These are phyloP conservation scores for Cyphomyrus discorhynchus DNA, from an alignment of 2,113 vertebrate genomes.

Conservation along the genomic window DNA sequence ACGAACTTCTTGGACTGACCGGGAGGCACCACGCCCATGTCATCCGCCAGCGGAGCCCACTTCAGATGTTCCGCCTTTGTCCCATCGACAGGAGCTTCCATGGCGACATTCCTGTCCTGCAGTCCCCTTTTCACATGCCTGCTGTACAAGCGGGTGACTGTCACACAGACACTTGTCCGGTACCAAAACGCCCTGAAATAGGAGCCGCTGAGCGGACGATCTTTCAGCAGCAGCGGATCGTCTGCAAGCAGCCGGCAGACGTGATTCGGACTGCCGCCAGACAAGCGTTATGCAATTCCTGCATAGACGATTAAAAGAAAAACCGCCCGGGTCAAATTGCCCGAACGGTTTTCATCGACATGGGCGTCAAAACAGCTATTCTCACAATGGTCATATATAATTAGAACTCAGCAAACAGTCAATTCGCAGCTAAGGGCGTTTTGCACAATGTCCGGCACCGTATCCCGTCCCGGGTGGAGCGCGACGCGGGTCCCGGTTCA, in stretches of 20 bases:
- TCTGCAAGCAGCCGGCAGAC: background rate
- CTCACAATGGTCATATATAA: background rate
- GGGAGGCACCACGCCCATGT: background rate
- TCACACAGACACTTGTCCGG: background rate
- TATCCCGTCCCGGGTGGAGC: background rate
- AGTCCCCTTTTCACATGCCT: background rate
- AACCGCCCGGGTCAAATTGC: background rate
- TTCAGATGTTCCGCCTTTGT: background rate
- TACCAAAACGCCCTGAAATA: background rate
- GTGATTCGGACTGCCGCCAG: background rate
- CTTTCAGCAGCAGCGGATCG: background rate
- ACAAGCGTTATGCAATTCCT: background rate
- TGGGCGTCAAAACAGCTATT: background rate
- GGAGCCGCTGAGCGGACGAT: background rate
- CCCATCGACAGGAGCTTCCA: background rate
- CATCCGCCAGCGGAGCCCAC: background rate
- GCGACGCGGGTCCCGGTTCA: background rate
- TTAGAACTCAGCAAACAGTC: background rate
- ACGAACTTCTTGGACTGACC: background rate
- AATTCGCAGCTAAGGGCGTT: background rate
- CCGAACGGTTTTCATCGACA: background rate
- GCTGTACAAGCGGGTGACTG: background rate
- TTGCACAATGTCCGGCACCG: background rate
- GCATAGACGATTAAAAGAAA: background rate
- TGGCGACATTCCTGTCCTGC: background rate